Base-by-base conservation (phyloP, 2,113 vertebrate genomes). In the Nanorana parkeri region DNA sequence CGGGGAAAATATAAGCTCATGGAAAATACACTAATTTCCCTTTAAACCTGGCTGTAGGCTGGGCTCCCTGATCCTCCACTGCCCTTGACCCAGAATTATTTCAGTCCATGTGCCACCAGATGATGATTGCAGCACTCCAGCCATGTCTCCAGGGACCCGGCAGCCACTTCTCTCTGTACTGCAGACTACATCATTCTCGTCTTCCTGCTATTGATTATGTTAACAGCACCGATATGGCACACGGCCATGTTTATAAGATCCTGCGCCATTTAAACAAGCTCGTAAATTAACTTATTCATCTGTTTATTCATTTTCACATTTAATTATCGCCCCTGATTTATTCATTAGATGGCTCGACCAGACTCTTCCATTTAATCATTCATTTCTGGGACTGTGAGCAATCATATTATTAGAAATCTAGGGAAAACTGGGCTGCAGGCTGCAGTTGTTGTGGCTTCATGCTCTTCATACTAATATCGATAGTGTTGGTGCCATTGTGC, bases 301-400 rank as follows among this genome's bases (percentile, higher is more conserved):
- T 64, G 74, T 65, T 64, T 77, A 65, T 64, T 75, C 55, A 61
- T 75, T 61, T 77, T 65, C 74, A 47, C 23, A 77, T 77, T 64
- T 77, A 77, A 77, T 77, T 64, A 77, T 65, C 65, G 74, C 60
- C 74, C 64, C 74, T 77, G 74, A 65, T 77, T 77, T 77, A 65
- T 77, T 77, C 60, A 77, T 77, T 77, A 51, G 74, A 77, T 28
- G 24, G 21, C 36, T 77, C 60, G 41, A 36, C 36, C 60, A 61
- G 72, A 36, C 56, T 11, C 20, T 16, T 41, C 24, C 32, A 23
- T 60, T 74, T 55, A 74, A 28, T 32, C 73, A 47, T 26, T 77
- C 60, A 64, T 52, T 41, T 21, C 72, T 61, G 26, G 29, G 29
- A 56, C 8, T 56, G 20, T 60, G 23, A 17, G 28, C 55, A 61